These are phyloP conservation scores for Maniola jurtina DNA, from an alignment of 1,140 invertebrate genomes.

Conservation along the genomic window DNA sequence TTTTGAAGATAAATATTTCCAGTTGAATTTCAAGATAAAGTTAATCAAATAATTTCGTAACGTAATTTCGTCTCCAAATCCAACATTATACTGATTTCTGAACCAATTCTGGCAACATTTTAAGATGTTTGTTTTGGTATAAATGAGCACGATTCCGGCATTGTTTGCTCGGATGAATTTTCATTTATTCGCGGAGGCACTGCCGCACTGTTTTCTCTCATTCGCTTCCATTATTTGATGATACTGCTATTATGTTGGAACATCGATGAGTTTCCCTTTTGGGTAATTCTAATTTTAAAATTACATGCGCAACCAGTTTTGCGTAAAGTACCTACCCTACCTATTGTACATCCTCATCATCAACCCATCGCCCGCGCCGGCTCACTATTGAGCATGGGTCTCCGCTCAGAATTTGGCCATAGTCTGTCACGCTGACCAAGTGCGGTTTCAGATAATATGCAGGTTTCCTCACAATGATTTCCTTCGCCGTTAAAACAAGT, in stretches of 20 bases:
- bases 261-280: constrained; percentile 34
- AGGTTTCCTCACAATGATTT: too few species aligned
- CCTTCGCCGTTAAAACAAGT: too few species aligned
- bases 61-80: constrained; percentile 21
- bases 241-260: constrained; percentile 44
- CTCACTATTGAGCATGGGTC: too few species aligned
- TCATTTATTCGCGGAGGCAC: constrained; percentile 48
- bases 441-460: too few species aligned
- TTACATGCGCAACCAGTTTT: not conserved
- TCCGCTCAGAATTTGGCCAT: too few species aligned
- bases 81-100: constrained; percentile 31
- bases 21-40: not conserved
- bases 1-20: too few species aligned
- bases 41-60: constrained; percentile 6
- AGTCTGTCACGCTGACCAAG: too few species aligned
- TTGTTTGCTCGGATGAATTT: constrained; percentile 54
- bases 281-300: constrained; percentile 13
- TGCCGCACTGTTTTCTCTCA: constrained; percentile 34
- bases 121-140: constrained; percentile 52
- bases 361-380: too few species aligned
- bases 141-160: constrained; percentile 42
- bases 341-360: too few species aligned
- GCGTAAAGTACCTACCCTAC: not conserved
- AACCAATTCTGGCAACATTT: constrained; percentile 31
- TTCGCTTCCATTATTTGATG: constrained; percentile 42